phyloP scores from a whole-genome alignment of 1,140 invertebrate species.

The Ceratina japonica region DNA sequence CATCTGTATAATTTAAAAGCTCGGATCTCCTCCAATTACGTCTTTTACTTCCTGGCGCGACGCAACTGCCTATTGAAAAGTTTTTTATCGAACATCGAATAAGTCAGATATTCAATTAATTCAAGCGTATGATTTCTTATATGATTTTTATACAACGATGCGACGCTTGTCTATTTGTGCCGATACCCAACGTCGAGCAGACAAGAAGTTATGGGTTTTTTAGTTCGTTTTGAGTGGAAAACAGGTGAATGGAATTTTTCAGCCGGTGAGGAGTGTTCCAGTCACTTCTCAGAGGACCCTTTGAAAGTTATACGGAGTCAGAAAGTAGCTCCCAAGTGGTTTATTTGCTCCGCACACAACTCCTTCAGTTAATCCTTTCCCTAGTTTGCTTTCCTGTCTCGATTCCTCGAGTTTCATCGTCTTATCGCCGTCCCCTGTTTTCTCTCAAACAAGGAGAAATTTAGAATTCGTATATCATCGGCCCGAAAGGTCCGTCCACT shows the following conservation, averaged over 20 bases:
- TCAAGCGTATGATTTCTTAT: too few species aligned
- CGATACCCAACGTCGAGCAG: too few species aligned
- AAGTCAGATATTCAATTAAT: too few species aligned
- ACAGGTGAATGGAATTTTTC: too few species aligned
- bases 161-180: too few species aligned
- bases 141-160: too few species aligned
- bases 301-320: conserved; percentile 47
- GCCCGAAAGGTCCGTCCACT: not conserved
- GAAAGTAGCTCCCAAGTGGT: conserved; percentile 31
- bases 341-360: conserved; percentile 54
- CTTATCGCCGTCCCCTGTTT: not conserved
- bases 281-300: not conserved
- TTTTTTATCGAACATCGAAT: too few species aligned
- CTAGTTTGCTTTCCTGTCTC: conserved; percentile 54
- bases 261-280: too few species aligned
- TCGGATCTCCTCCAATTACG: not conserved
- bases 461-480: conserved; percentile 12
- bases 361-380: conserved; percentile 54
- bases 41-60: too few species aligned
- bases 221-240: too few species aligned
- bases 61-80: not conserved
- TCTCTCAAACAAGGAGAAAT: not conserved
- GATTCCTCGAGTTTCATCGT: conserved; percentile 5
- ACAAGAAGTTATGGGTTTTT: too few species aligned
- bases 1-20: not conserved